A percentile compares a stretch with the other conserved stretches of the same genome.
These are phyloP conservation scores for Lerista edwardsae DNA, from an alignment of 2,797 vertebrate species.

Conservation along the genomic window DNA sequence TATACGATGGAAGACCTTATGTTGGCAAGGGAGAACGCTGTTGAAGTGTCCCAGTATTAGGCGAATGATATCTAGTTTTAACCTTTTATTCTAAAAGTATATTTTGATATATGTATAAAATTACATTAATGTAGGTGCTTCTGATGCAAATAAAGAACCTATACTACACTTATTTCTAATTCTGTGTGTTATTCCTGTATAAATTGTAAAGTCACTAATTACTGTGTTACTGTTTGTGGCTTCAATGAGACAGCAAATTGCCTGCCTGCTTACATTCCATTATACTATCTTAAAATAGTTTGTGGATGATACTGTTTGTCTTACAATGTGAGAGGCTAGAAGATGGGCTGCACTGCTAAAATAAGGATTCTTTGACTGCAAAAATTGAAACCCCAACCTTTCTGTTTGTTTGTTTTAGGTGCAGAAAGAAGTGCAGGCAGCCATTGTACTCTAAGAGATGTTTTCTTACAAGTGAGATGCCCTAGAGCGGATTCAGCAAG, in stretches of 20 bases:
- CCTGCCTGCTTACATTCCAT: neutral
- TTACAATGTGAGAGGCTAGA: neutral
- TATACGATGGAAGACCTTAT: no score
- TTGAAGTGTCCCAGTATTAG: no score
- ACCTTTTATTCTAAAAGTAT: no score
- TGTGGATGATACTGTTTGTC: neutral
- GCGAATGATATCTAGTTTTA: no score
- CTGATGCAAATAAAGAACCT: no score
- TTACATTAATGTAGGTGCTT: no score
- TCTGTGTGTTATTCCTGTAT: neutral
- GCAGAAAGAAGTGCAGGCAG: neutral
- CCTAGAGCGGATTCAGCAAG: neutral
- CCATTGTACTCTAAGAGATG: neutral
- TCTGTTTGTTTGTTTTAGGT: neutral
- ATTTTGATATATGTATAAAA: no score
- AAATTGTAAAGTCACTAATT: neutral
- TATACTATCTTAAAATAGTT: neutral
- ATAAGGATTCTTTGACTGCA: neutral
- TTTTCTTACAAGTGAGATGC: neutral
- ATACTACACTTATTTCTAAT: neutral
- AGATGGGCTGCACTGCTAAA: neutral
- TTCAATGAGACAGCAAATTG: conserved; percentile 1
- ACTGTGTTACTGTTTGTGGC: neutral
- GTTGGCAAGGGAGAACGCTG: no score
- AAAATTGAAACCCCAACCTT: neutral